Conservation (phyloP, 2,888 invertebrate genomes). For the Scaptomyza polygonia region DNA sequence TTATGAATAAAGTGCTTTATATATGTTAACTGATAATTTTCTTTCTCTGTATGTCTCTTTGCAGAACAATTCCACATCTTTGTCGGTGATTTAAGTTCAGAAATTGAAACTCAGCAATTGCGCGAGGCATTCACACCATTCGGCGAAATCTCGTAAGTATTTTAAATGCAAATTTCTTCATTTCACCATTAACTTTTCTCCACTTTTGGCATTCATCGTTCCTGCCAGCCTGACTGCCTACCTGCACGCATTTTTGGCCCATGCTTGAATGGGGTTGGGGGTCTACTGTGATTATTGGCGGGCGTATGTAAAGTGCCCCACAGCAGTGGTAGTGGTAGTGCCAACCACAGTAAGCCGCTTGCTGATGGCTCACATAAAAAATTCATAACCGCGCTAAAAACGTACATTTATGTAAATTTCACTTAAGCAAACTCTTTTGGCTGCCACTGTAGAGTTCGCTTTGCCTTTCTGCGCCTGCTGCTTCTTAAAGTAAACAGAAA, state of each 20-base stretch:
- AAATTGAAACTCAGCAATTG: slow-evolving; percentile 98
- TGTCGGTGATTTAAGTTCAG: slow-evolving; percentile 99
- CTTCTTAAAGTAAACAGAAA: slow-evolving; percentile 41
- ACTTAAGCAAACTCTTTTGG: slow-evolving; percentile 67
- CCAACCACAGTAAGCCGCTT: slow-evolving; percentile 39
- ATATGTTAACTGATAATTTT: slow-evolving; percentile 11
- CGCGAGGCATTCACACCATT: slow-evolving; percentile 98
- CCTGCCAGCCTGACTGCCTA: neutral
- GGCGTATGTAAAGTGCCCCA: slow-evolving; percentile 45
- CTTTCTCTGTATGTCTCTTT: slow-evolving; percentile 82
- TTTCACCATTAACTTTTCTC: slow-evolving; percentile 53
- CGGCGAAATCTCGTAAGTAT: slow-evolving; percentile 98
- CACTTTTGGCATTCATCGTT: slow-evolving; percentile 17
- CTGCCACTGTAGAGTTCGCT: slow-evolving; percentile 37
- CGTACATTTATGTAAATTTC: slow-evolving; percentile 75
- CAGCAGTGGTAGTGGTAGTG: slow-evolving; percentile 2
- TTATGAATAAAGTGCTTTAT: slow-evolving; percentile 11
- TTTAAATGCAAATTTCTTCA: slow-evolving; percentile 69
- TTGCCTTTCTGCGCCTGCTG: slow-evolving; percentile 8
- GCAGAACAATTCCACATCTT: slow-evolving; percentile 99
- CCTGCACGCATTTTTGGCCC: slow-evolving; percentile 1
- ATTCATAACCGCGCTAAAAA: slow-evolving; percentile 63
- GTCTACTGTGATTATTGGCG: slow-evolving; percentile 55
- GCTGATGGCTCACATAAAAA: slow-evolving; percentile 60
- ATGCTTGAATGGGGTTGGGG: neutral